phyloP scores from a whole-genome alignment of 2,797 vertebrate genomes.

The Arremon aurantiirostris region DNA sequence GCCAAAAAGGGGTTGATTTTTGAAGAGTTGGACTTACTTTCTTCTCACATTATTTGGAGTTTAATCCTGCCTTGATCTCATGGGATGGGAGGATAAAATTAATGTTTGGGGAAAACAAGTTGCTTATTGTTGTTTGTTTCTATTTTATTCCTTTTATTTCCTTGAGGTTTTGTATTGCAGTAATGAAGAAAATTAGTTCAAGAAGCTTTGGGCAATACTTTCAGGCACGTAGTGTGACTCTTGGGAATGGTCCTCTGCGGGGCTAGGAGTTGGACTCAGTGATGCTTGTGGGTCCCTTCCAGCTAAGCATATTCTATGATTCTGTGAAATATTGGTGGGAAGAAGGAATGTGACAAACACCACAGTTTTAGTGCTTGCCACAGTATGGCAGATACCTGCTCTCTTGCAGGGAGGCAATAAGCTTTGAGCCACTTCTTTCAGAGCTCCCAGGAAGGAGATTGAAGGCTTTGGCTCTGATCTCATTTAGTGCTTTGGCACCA shows the following conservation, averaged over 20 bases:
- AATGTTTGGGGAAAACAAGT: neutral
- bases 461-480: neutral
- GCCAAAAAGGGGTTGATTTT: neutral
- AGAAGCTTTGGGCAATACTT: neutral
- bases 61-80: neutral
- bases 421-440: neutral
- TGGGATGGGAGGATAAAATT: neutral
- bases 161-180: neutral
- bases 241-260: neutral
- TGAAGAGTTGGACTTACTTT: neutral
- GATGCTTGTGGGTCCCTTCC: neutral
- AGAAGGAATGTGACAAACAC: neutral
- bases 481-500: neutral
- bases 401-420: neutral
- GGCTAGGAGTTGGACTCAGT: neutral
- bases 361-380: neutral
- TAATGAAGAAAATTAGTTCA: neutral
- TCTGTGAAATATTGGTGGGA: neutral
- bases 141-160: neutral
- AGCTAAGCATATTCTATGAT: neutral
- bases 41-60: neutral
- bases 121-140: neutral
- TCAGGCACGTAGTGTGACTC: neutral
- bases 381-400: neutral
- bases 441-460: neutral